These are phyloP conservation scores for Drosophila mauritiana DNA, from an alignment of 1,140 invertebrate species.

Conservation along the genomic window DNA sequence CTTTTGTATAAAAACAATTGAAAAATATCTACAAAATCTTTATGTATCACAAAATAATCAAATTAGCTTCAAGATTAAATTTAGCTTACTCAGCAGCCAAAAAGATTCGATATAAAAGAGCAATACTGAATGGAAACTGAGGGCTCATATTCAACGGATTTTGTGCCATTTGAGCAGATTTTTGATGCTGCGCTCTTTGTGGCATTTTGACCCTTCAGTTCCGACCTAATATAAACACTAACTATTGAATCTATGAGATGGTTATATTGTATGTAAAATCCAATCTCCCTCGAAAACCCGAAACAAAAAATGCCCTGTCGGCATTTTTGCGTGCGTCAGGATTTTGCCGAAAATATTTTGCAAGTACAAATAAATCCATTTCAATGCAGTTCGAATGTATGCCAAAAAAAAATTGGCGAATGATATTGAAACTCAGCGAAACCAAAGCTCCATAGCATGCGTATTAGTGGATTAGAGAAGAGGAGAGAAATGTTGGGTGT, in stretches of 20 bases:
- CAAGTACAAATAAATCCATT: conserved; percentile 79
- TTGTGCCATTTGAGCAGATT: conserved; percentile 60
- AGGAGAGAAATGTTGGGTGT: conserved; percentile 1
- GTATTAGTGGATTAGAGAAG: conserved; percentile 76
- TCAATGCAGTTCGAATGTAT: conserved; percentile 51
- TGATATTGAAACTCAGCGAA: conserved; percentile 52
- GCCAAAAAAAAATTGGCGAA: conserved; percentile 4
- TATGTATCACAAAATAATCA: background rate
- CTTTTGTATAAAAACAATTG: background rate
- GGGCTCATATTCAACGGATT: conserved; percentile 32
- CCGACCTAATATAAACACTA: conserved; percentile 63
- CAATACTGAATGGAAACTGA: background rate
- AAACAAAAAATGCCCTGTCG: background rate
- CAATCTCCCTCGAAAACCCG: conserved; percentile 55
- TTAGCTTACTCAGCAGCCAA: conserved; percentile 19
- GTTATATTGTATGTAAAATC: conserved; percentile 58
- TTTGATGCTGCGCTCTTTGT: conserved; percentile 33
- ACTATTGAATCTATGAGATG: conserved; percentile 44
- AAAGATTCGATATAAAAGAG: background rate
- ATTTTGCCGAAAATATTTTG: conserved; percentile 76
- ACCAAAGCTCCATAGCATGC: conserved; percentile 57
- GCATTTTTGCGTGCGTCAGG: conserved; percentile 64
- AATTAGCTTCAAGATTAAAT: conserved; percentile 15
- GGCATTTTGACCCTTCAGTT: conserved; percentile 24
- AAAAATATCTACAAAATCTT: background rate